Conservation (phyloP, 1,140 invertebrate genomes). For the Drosophila pandora region DNA sequence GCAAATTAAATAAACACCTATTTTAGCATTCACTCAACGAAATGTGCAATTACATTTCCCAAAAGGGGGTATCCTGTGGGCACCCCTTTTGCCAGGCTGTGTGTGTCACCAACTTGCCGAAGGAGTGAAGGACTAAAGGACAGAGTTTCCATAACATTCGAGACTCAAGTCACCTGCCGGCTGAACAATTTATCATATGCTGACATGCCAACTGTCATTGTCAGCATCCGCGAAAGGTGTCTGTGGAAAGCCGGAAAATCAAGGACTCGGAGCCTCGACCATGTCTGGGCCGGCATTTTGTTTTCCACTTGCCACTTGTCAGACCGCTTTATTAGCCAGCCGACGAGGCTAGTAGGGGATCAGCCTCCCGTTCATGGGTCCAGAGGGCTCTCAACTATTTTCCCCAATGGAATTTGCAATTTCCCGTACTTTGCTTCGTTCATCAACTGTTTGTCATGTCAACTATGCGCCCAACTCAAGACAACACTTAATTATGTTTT, state of each 20-base stretch:
- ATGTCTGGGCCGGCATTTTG: slow-evolving; percentile 36
- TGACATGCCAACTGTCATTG: slow-evolving; percentile 70
- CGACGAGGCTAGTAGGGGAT: background rate
- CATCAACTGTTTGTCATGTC: slow-evolving; percentile 73
- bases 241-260: slow-evolving; percentile 1
- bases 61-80: slow-evolving; percentile 1
- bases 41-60: slow-evolving; percentile 76
- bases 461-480: slow-evolving; percentile 61
- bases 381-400: slow-evolving; percentile 26
- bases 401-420: slow-evolving; percentile 32
- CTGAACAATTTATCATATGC: slow-evolving; percentile 71
- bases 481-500: slow-evolving; percentile 81
- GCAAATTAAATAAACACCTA: slow-evolving; percentile 80
- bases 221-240: slow-evolving; percentile 28
- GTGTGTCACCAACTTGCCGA: slow-evolving; percentile 13
- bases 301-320: slow-evolving; percentile 57
- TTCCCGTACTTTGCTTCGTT: slow-evolving; percentile 34
- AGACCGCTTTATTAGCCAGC: slow-evolving; percentile 57
- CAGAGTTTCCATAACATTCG: slow-evolving; percentile 69
- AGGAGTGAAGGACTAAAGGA: background rate
- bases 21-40: slow-evolving; percentile 65
- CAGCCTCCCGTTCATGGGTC: slow-evolving; percentile 5
- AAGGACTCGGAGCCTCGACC: slow-evolving; percentile 3
- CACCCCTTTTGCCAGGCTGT: background rate
- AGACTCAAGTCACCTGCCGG: slow-evolving; percentile 44